A percentile compares a stretch with the other conserved stretches of the same genome.
phyloP scores from a whole-genome alignment of 2,888 invertebrate species.

The Drosophila paracracens region DNA sequence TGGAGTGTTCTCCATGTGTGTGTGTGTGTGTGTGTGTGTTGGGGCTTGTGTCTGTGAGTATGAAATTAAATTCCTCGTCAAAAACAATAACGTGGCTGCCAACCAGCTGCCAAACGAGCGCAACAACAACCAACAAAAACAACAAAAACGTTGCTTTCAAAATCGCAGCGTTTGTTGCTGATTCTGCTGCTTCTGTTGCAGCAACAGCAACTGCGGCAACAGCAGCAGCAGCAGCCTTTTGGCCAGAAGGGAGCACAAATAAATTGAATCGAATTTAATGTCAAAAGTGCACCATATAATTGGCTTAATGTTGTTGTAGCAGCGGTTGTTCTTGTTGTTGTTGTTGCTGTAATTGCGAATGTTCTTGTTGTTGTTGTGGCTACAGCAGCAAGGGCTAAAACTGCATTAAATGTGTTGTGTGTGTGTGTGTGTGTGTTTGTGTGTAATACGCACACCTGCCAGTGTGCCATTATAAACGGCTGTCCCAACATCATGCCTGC shows the following conservation, averaged over 20 bases:
- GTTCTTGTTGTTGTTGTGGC: constrained; percentile 5
- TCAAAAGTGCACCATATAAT: constrained; percentile 77
- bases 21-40: constrained; percentile 2
- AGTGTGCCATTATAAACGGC: constrained; percentile 30
- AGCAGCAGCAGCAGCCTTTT: constrained; percentile 31
- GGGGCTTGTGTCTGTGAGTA: constrained; percentile 41
- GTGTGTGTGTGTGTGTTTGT: constrained; percentile 16
- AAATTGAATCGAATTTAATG: constrained; percentile 79
- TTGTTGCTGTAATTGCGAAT: constrained; percentile 1
- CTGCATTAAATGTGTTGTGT: constrained; percentile 48
- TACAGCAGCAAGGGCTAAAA: constrained; percentile 41
- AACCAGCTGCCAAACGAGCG: constrained; percentile 26
- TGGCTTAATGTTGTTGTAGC: constrained; percentile 64
- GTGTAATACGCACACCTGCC: constrained; percentile 33
- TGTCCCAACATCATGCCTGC: neutral
- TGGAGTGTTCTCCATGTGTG: neutral
- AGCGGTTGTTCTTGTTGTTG: constrained; percentile 3
- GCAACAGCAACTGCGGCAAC: constrained; percentile 25
- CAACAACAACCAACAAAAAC: constrained; percentile 16
- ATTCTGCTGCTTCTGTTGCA: constrained; percentile 15
- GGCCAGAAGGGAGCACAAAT: constrained; percentile 60
- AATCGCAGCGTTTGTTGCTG: constrained; percentile 32
- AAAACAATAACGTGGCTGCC: constrained; percentile 70
- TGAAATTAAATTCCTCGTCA: constrained; percentile 76
- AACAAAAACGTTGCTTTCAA: constrained; percentile 30